Evolutionary conservation across 2,888 invertebrate genomes (phyloP).

Genomic region (Parelbella ahira): DNA sequence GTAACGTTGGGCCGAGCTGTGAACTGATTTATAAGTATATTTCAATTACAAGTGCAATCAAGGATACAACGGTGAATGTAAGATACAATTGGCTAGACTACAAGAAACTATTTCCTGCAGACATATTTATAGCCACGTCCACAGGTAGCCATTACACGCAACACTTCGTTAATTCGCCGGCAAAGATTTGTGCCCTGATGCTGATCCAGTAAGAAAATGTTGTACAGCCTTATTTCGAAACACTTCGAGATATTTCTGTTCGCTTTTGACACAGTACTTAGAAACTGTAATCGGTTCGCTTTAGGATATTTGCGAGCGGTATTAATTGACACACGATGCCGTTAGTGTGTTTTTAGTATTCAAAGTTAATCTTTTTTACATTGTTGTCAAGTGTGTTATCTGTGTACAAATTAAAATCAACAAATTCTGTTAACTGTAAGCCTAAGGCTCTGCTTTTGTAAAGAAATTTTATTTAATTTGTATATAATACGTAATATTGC

Average conservation of each 20-base stretch:
- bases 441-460: too few relatives aligned
- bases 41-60: slow-evolving; percentile 24
- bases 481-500: too few relatives aligned
- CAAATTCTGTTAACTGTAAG: too few relatives aligned
- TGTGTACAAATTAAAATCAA: too few relatives aligned
- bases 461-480: too few relatives aligned
- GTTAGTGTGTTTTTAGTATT: too few relatives aligned
- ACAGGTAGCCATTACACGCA: slow-evolving; percentile 23
- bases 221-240: slow-evolving; percentile 21
- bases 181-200: slow-evolving; percentile 26
- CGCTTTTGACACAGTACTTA: slow-evolving; percentile 23
- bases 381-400: too few relatives aligned
- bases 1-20: too few relatives aligned
- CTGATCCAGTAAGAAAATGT: slow-evolving; percentile 22
- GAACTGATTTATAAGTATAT: too few relatives aligned
- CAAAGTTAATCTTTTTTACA: too few relatives aligned
- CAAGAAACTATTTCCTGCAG: slow-evolving; percentile 21
- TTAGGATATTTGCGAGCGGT: slow-evolving; percentile 9
- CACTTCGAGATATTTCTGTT: slow-evolving; percentile 20
- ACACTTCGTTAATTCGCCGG: slow-evolving; percentile 22
- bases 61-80: slow-evolving; percentile 25
- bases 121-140: slow-evolving; percentile 15
- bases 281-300: slow-evolving; percentile 7
- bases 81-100: slow-evolving; percentile 13
- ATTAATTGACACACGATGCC: slow-evolving; percentile 2